A percentile compares a stretch with the other conserved stretches of the same genome.
Evolutionary conservation across 1,140 invertebrate genomes (phyloP).

Genomic region (Calliopsis andreniformis): DNA sequence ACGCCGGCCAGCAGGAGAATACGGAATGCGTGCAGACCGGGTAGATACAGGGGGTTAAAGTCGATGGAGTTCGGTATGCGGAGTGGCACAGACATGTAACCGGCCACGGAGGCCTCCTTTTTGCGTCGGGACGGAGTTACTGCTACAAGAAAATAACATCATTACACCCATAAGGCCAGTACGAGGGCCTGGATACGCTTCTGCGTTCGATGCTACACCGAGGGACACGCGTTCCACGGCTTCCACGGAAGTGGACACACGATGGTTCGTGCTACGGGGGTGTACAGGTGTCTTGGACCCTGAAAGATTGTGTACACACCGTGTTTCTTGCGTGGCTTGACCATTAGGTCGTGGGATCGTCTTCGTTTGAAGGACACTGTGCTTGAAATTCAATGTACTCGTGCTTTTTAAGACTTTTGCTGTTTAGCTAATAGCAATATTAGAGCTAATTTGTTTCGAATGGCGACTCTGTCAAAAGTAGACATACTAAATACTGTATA

Average conservation of each 20-base stretch:
- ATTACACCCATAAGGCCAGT: slow-evolving; percentile 67
- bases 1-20: slow-evolving; percentile 53
- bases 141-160: slow-evolving; percentile 76
- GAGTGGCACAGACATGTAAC: slow-evolving; percentile 65
- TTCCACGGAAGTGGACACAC: slow-evolving; percentile 31
- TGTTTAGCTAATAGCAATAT: too few species aligned
- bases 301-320: too few species aligned
- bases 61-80: slow-evolving; percentile 62
- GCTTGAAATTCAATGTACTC: too few species aligned
- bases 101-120: slow-evolving; percentile 61
- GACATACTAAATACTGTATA: too few species aligned
- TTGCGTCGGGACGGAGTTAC: slow-evolving; percentile 62
- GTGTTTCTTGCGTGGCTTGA: too few species aligned
- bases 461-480: too few species aligned
- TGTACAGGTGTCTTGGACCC: neutral
- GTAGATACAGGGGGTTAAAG: slow-evolving; percentile 54
- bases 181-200: slow-evolving; percentile 22
- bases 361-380: too few species aligned
- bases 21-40: slow-evolving; percentile 59
- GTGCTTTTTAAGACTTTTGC: too few species aligned
- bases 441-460: too few species aligned
- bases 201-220: slow-evolving; percentile 3
- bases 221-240: slow-evolving; percentile 24
- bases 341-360: too few species aligned
- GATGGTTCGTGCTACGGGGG: neutral